These are phyloP conservation scores for Pantherophis alleghaniensis DNA, from an alignment of 2,797 vertebrate genomes.

Conservation along the genomic window DNA sequence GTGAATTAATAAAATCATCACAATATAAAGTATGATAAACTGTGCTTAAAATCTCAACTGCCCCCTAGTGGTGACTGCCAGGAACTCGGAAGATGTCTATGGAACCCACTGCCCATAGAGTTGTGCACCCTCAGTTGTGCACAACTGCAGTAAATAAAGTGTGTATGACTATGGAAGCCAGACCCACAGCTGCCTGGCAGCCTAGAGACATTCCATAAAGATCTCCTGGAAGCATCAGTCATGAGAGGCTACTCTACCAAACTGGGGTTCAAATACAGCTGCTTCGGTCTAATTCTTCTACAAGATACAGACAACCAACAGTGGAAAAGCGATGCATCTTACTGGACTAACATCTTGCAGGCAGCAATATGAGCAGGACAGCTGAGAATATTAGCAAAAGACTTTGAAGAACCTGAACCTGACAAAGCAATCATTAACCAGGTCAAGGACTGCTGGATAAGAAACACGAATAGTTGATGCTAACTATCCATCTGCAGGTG, in stretches of 20 bases:
- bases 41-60: constrained; percentile 64
- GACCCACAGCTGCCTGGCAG: not conserved
- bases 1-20: not conserved
- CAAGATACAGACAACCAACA: not conserved
- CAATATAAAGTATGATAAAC: rapidly evolving
- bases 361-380: not conserved
- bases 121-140: not conserved
- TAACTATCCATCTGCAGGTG: not conserved
- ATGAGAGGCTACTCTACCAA: rapidly evolving
- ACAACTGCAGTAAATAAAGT: not conserved
- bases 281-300: not conserved
- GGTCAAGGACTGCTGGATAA: not conserved
- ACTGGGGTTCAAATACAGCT: not conserved
- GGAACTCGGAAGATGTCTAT: not conserved
- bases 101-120: rapidly evolving
- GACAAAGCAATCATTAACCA: not conserved
- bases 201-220: rapidly evolving
- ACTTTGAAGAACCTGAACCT: not conserved
- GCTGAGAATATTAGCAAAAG: constrained; percentile 29
- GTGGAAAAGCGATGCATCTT: not conserved
- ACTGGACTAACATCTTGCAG: not conserved
- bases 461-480: not conserved
- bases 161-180: not conserved
- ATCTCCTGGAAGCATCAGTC: rapidly evolving
- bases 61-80: constrained; percentile 68